Conservation (phyloP, 2,888 invertebrate species). For the Uropetala carovei region DNA sequence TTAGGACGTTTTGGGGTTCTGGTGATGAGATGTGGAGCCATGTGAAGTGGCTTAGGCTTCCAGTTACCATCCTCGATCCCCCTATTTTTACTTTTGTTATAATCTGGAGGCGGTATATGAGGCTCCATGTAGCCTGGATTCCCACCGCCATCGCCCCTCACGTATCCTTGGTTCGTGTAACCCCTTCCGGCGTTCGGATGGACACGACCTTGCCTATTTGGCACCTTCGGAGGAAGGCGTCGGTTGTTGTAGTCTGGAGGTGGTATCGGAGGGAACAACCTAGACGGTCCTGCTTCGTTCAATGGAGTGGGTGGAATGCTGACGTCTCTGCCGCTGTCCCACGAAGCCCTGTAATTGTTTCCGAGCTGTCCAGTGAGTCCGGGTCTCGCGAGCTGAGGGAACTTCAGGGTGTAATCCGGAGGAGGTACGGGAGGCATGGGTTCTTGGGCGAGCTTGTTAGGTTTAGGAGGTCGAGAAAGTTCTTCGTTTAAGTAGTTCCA, state of each 20-base stretch:
- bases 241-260: not conserved
- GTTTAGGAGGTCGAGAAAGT: slow-evolving; percentile 7
- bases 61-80: not conserved
- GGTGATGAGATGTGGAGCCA: slow-evolving; percentile 13
- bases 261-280: not conserved
- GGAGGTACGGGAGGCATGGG: slow-evolving; percentile 80
- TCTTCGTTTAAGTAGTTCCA: slow-evolving; percentile 79
- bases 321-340: not conserved
- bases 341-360: not conserved
- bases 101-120: not conserved
- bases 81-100: not conserved
- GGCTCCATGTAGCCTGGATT: not conserved
- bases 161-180: not conserved
- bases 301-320: not conserved
- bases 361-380: not conserved
- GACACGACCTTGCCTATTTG: not conserved
- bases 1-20: not conserved
- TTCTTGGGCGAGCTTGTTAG: slow-evolving; percentile 74
- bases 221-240: not conserved
- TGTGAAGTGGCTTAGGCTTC: not conserved
- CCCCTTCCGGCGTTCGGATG: not conserved
- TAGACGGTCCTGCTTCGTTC: not conserved
- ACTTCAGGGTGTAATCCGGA: slow-evolving; percentile 79
- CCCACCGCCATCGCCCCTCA: not conserved
- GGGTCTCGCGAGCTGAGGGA: slow-evolving; percentile 70